Conservation (phyloP, 2,113 vertebrate genomes). For the Electrona antarctica region DNA sequence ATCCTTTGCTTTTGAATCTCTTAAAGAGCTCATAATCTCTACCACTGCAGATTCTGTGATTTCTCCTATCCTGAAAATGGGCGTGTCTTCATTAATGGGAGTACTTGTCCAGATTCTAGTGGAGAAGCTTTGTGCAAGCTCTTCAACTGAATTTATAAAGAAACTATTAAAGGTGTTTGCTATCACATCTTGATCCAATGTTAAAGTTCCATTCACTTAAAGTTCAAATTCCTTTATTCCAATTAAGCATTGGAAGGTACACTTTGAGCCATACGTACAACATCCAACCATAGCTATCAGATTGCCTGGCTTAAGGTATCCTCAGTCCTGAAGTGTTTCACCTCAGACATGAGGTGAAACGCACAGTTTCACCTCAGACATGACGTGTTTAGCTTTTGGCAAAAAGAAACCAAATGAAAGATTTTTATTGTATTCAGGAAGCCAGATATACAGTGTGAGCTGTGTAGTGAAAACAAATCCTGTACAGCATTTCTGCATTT, state of each 20-base stretch:
- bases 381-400: conserved; percentile 41
- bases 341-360: conserved; percentile 43
- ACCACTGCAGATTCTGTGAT: too few species aligned
- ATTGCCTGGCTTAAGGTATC: conserved; percentile 49
- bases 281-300: conserved; percentile 62
- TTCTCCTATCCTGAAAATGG: too few species aligned
- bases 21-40: too few species aligned
- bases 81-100: too few species aligned
- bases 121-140: too few species aligned
- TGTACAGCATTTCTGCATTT: not conserved
- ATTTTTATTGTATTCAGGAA: conserved; percentile 34
- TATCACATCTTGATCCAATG: too few species aligned
- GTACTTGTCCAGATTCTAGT: too few species aligned
- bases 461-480: conserved; percentile 34
- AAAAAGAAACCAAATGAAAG: conserved; percentile 21
- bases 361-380: too few species aligned
- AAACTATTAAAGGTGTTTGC: too few species aligned
- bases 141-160: too few species aligned
- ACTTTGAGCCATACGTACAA: conserved; percentile 23
- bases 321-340: conserved; percentile 35
- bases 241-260: conserved; percentile 42
- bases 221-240: not conserved
- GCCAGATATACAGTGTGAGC: conserved; percentile 6
- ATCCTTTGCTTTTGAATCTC: too few species aligned
- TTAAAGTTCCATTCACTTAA: too few species aligned